Percentiles rank a stretch among this genome's conserved stretches.
Conservation (phyloP, 1,140 invertebrate species). For the Drosophila burlai region DNA sequence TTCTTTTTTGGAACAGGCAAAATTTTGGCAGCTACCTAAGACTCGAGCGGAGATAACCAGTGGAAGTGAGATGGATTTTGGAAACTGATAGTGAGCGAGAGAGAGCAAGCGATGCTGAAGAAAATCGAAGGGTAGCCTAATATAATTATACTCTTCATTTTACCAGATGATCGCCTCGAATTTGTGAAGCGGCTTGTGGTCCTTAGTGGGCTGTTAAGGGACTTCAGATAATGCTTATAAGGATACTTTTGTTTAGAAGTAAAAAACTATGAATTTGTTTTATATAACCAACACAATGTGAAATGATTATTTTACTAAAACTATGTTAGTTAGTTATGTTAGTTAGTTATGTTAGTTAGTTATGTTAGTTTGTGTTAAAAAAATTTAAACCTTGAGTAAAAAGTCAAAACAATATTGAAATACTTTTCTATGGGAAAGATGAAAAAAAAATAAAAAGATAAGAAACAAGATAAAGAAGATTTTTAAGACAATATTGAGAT, state of each 20-base stretch:
- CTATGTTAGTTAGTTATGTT: no score
- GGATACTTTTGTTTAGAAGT: neutral
- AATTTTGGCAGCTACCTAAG: conserved; percentile 73
- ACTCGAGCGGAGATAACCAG: neutral
- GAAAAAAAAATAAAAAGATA: no score
- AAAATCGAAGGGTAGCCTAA: conserved; percentile 65
- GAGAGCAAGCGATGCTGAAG: conserved; percentile 1
- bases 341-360: no score
- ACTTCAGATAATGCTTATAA: neutral
- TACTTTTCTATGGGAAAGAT: no score
- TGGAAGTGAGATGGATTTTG: conserved; percentile 20
- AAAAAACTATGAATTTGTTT: no score
- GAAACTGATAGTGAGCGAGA: neutral
- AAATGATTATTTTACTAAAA: neutral
- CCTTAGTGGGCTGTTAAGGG: no score
- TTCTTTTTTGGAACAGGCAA: conserved; percentile 50
- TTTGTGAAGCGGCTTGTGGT: neutral
- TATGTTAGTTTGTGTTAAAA: no score
- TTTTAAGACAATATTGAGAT: no score
- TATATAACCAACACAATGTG: no score
- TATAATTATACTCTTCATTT: conserved; percentile 5
- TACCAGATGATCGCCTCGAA: neutral
- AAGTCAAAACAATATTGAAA: no score
- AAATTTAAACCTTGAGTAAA: no score
- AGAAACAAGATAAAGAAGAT: no score